Conservation (phyloP, 2,113 vertebrate genomes). For the Reinhardtius hippoglossoides region DNA sequence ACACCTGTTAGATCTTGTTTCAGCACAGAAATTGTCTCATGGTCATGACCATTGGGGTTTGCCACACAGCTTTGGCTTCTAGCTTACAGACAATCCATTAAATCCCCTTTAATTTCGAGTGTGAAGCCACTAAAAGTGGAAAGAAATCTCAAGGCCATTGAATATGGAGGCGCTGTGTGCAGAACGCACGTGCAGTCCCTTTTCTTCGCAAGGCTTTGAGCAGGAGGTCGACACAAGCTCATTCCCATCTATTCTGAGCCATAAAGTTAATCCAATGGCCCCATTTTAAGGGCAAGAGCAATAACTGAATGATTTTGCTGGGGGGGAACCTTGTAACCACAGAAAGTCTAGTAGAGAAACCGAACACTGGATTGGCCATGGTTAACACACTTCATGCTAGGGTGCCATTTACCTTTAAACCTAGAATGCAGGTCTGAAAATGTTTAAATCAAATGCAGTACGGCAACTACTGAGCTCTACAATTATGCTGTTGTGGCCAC, state of each 20-base stretch:
- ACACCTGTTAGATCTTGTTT: background rate
- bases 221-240: conserved; percentile 19
- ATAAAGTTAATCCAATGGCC: conserved; percentile 13
- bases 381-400: background rate
- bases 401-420: conserved; percentile 6
- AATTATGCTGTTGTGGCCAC: background rate
- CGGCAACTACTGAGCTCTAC: background rate
- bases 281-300: background rate
- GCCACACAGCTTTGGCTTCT: conserved; percentile 6
- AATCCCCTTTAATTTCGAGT: conserved; percentile 31
- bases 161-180: background rate
- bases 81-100: background rate
- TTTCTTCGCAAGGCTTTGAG: conserved; percentile 28
- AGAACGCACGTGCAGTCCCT: conserved; percentile 4
- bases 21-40: conserved; percentile 2
- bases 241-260: conserved; percentile 25
- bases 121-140: conserved; percentile 15
- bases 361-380: background rate
- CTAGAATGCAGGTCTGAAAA: background rate
- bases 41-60: background rate
- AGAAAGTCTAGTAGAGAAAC: background rate
- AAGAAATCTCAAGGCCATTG: background rate
- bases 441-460: background rate
- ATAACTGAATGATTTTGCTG: background rate
- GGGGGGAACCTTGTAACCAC: background rate